Evolutionary conservation across 2,797 vertebrate genomes (phyloP).

Genomic region (Leuciscus waleckii): DNA sequence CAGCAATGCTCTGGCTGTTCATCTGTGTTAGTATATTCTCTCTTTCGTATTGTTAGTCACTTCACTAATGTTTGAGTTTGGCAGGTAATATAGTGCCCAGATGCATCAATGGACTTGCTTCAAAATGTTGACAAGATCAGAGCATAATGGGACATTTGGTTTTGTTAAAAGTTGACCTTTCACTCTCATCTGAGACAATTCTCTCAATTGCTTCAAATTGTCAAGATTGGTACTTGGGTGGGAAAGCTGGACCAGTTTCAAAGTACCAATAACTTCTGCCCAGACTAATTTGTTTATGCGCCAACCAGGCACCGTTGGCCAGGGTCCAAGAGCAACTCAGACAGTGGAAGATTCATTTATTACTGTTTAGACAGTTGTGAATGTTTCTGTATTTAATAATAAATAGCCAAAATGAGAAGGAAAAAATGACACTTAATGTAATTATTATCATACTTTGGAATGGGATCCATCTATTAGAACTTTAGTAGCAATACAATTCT

Average conservation of each 20-base stretch:
- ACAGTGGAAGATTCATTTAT: conserved; percentile 43
- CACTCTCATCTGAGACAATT: not conserved
- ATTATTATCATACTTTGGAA: conserved; percentile 36
- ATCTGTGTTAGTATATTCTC: not conserved
- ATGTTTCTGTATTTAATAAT: conserved; percentile 39
- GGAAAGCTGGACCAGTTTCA: conserved; percentile 25
- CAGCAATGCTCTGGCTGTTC: conserved; percentile 37
- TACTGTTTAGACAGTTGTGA: conserved; percentile 35
- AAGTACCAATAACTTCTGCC: conserved; percentile 19
- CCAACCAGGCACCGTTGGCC: conserved; percentile 13
- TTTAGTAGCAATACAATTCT: not conserved
- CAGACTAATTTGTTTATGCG: conserved; percentile 30
- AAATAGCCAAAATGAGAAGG: conserved; percentile 40
- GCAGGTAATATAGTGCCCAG: conserved; percentile 64
- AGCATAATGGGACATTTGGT: conserved; percentile 1
- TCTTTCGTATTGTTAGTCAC: not conserved
- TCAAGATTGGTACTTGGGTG: conserved; percentile 13
- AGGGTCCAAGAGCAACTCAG: conserved; percentile 15
- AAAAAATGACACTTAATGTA: not conserved
- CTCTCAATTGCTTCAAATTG: not conserved
- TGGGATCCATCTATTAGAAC: not conserved
- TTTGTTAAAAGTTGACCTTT: conserved; percentile 8
- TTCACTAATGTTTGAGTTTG: conserved; percentile 47
- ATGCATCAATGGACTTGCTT: conserved; percentile 28
- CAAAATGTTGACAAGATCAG: not conserved